A percentile compares a stretch with the other conserved stretches of the same genome.
These are phyloP conservation scores for Festucalex cinctus DNA, from an alignment of 2,113 vertebrate genomes.

Conservation along the genomic window DNA sequence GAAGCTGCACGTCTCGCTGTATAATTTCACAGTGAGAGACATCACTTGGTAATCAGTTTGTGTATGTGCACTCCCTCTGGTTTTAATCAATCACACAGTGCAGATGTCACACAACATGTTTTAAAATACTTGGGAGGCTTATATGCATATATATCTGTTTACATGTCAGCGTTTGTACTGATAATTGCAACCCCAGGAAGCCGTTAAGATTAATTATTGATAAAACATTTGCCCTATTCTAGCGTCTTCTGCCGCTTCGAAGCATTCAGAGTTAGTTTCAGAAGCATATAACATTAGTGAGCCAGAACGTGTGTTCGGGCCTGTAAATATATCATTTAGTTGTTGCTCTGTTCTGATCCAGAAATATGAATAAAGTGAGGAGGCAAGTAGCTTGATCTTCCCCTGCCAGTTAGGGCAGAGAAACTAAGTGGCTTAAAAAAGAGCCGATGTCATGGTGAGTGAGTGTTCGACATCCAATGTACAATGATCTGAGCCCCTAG, in stretches of 20 bases:
- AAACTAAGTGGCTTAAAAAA: conserved; percentile 29
- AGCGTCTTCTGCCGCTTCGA: neutral
- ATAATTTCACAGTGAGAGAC: neutral
- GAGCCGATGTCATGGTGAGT: conserved; percentile 33
- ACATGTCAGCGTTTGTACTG: neutral
- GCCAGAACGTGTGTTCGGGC: neutral
- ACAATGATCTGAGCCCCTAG: conserved; percentile 46
- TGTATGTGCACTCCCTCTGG: neutral
- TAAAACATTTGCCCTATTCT: neutral
- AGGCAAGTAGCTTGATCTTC: conserved; percentile 27
- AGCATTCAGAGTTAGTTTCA: conserved; percentile 17
- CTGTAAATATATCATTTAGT: conserved; percentile 11
- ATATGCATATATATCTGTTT: neutral
- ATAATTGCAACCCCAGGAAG: neutral
- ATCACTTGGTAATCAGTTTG: neutral
- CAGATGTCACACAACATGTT: neutral
- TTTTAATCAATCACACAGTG: neutral
- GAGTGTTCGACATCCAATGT: conserved; percentile 28
- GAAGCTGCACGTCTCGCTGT: neutral
- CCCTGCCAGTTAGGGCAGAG: conserved; percentile 12
- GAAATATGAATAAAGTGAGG: conserved; percentile 17
- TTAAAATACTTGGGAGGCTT: neutral
- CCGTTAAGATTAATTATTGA: neutral
- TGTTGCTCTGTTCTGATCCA: conserved; percentile 10
- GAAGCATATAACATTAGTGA: neutral